Percentiles rank a stretch among this genome's conserved stretches.
Evolutionary conservation across 2,113 vertebrate species (phyloP).

Genomic region (Setophaga kirtlandii): DNA sequence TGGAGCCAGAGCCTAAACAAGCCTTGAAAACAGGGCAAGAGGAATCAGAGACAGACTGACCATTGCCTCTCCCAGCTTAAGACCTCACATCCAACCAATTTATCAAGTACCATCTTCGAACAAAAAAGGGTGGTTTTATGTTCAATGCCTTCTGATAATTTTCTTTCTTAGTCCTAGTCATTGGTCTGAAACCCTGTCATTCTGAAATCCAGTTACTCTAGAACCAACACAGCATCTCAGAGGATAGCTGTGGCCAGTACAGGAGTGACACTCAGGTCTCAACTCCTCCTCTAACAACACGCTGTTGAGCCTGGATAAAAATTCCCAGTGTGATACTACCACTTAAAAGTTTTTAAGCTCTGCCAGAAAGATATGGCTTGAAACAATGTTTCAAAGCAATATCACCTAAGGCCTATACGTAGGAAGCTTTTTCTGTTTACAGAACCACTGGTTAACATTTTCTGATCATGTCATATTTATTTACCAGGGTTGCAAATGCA

Average conservation of each 20-base stretch:
- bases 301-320: not conserved
- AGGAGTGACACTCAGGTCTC: not conserved
- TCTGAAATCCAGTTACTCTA: not conserved
- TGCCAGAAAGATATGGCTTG: not conserved
- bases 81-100: not conserved
- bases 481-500: not conserved
- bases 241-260: not conserved
- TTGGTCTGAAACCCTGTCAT: not conserved
- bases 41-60: not conserved
- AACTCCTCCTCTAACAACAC: not conserved
- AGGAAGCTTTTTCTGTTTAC: not conserved
- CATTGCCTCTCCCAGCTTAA: not conserved
- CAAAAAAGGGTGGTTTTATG: rapidly evolving
- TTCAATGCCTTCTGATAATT: not conserved
- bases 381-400: not conserved
- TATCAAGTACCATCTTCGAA: not conserved
- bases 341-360: not conserved
- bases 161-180: not conserved
- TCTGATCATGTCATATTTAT: not conserved
- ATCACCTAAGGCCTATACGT: not conserved
- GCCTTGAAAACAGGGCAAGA: not conserved
- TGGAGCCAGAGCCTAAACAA: not conserved
- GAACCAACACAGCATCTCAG: not conserved
- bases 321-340: not conserved
- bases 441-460: not conserved